Conservation (phyloP, 1,140 invertebrate species). For the Psix sp. region DNA sequence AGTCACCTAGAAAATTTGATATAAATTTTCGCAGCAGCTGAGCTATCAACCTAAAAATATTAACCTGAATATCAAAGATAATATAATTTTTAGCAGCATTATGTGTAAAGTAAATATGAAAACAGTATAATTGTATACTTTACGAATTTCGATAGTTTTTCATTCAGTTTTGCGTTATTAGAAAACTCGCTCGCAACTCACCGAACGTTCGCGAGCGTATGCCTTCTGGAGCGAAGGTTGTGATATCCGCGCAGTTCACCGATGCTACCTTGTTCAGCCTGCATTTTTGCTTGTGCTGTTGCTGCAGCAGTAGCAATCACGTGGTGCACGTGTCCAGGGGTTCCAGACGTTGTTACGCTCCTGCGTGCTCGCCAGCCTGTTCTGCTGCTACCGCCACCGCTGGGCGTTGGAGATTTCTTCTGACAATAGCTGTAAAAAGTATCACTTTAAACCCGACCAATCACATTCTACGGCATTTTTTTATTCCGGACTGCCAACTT, state of each 20-base stretch:
- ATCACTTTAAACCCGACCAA: slow-evolving; percentile 24
- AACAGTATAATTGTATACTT: no score
- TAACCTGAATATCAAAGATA: no score
- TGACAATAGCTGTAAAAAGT: slow-evolving; percentile 71
- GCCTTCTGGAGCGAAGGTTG: slow-evolving; percentile 87
- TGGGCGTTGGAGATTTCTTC: slow-evolving; percentile 75
- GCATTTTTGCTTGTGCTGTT: slow-evolving; percentile 83
- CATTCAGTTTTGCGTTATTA: no score
- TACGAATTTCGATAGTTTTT: no score
- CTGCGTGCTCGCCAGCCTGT: slow-evolving; percentile 74
- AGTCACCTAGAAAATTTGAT: no score
- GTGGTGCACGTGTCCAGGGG: slow-evolving; percentile 74
- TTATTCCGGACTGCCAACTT: no score
- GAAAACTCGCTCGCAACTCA: slow-evolving; percentile 81
- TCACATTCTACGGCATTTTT: not conserved
- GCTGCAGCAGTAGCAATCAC: slow-evolving; percentile 73
- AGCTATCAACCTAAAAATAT: no score
- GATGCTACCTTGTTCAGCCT: slow-evolving; percentile 91
- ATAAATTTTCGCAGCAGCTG: no score
- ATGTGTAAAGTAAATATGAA: no score
- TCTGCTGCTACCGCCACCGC: slow-evolving; percentile 69
- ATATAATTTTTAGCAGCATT: no score
- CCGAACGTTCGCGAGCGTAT: slow-evolving; percentile 92
- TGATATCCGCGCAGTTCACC: slow-evolving; percentile 91
- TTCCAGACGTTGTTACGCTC: slow-evolving; percentile 74